phyloP scores from a whole-genome alignment of 1,140 invertebrate genomes.

The Caenorhabditis brenneri region DNA sequence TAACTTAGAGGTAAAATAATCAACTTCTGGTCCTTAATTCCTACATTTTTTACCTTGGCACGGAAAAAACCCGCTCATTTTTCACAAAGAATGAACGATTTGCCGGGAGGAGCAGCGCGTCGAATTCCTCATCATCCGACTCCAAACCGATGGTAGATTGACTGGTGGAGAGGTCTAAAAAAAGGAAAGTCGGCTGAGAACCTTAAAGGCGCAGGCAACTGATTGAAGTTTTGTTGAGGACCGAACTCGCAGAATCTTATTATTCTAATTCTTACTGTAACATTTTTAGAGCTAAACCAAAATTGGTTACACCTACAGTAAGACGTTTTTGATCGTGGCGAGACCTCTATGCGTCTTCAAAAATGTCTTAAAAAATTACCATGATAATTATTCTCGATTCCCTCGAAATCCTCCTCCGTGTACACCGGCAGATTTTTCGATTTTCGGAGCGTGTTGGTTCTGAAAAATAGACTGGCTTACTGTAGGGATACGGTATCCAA shows the following conservation, averaged over 20 bases:
- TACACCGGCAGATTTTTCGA: not conserved
- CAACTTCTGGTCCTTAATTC: too few relatives aligned
- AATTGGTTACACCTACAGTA: too few relatives aligned
- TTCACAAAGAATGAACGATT: constrained; percentile 9
- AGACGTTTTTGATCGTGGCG: too few relatives aligned
- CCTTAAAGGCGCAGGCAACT: too few relatives aligned
- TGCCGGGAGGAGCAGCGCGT: not conserved
- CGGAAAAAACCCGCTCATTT: constrained; percentile 7
- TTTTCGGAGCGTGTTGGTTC: not conserved
- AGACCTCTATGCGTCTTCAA: too few relatives aligned
- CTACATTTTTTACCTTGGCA: not conserved
- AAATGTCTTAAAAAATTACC: too few relatives aligned
- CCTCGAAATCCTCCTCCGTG: constrained; percentile 5
- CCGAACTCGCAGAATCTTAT: too few relatives aligned
- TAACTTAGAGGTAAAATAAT: too few relatives aligned
- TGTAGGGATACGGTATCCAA: not conserved
- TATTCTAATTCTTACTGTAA: too few relatives aligned
- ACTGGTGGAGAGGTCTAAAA: not conserved
- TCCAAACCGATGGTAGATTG: not conserved
- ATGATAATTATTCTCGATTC: not conserved
- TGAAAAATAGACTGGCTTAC: not conserved
- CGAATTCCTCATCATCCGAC: constrained; percentile 17
- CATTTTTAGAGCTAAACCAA: too few relatives aligned
- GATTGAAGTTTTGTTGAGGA: too few relatives aligned
- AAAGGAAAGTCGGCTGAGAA: too few relatives aligned